Evolutionary conservation across 1,140 invertebrate species (phyloP), one percentile per base, ranked within the genome.

Genomic region (Zaprionus camerounensis): DNA sequence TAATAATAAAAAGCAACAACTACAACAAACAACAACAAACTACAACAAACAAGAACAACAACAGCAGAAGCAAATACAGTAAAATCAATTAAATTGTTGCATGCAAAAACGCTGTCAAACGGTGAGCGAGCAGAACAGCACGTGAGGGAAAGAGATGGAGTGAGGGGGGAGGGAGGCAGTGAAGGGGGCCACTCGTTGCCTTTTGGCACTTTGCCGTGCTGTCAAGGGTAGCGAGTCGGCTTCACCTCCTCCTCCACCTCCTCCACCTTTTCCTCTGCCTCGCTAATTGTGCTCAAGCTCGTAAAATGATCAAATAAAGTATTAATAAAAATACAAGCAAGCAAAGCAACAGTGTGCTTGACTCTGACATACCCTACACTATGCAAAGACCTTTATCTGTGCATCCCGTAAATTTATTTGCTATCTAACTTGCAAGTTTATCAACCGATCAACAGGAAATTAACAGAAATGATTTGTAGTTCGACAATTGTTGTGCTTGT

Each of bases 1-100:
- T 69, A 72, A 76, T 64, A 72, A 74, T 70, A 34, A 70, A 46
- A 65, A 73, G 55, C 49, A 53, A 59, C 22, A 57, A n/a, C 22
- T 17, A 63, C 17, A 62, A 38, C 34, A 49, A 20, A 12, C 24
- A 67, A 53, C 28, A 61, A 58, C 36, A 26, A 57, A n/a, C 22
- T 15, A 63, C 17, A 62, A 38, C 34, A 49, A 20, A n/a, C 17
- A 44, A 15, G 22, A 62, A 58, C n/a, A 63, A 57, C 17, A 56
- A 71, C 26, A 71, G 31, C 38, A 68, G 34, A 61, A 38, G 53
- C 26, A 74, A 28, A 55, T 58, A 68, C 62, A 81, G 53, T 70
- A 59, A 91, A 88, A 88, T 91, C 81, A 91, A 86, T 87, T 86
- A 86, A 76, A 86, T 71, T 69, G 62, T 73, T 86, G 82, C 79